Evolutionary conservation across 2,113 vertebrate genomes (phyloP).

Genomic region (Plestiodon gilberti): DNA sequence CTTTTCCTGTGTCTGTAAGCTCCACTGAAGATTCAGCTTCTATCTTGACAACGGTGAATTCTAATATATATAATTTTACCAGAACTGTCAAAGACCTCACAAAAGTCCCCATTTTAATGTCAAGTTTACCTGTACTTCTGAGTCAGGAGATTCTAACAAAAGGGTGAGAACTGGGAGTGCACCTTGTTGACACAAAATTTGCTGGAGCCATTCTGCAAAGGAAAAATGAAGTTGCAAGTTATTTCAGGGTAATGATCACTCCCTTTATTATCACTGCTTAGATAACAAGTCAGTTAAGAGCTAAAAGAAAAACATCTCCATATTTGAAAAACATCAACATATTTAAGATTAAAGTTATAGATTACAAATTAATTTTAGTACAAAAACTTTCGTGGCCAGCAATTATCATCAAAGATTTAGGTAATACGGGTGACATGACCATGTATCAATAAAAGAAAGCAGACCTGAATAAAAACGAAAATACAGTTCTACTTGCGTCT

Average conservation of each 20-base stretch:
- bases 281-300: background rate
- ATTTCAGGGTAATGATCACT: background rate
- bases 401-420: no score
- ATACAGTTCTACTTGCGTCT: no score
- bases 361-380: no score
- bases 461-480: no score
- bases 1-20: background rate
- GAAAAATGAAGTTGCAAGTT: background rate
- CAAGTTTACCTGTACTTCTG: conserved; percentile 77
- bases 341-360: no score
- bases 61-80: background rate
- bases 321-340: no score
- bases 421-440: no score
- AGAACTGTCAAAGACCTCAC: background rate
- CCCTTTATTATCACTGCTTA: background rate
- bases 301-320: background rate
- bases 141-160: conserved; percentile 80
- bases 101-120: conserved; percentile 19
- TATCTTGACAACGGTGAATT: background rate
- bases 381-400: no score
- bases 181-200: conserved; percentile 77
- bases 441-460: no score
- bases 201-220: conserved; percentile 73
- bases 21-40: background rate
- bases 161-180: conserved; percentile 77